Conservation (phyloP, 1,140 invertebrate genomes). For the Apolygus lucorum region DNA sequence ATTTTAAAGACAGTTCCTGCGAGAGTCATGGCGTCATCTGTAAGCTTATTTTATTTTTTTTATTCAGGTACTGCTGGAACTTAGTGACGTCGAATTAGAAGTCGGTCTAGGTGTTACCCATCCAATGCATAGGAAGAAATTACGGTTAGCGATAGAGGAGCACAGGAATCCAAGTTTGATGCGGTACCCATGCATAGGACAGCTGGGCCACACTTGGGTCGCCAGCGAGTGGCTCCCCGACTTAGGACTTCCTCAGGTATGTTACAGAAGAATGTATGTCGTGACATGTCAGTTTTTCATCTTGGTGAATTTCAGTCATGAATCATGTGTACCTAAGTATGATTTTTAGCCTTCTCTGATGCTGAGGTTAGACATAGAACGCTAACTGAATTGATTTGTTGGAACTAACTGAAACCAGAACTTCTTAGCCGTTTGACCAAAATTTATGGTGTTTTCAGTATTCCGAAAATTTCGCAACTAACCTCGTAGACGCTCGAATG, state of each 20-base stretch:
- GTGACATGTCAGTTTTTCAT: no score
- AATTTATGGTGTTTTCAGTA: conserved; percentile 48
- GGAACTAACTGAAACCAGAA: no score
- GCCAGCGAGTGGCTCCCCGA: conserved; percentile 85
- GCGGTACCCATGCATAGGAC: conserved; percentile 74
- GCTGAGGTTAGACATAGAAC: no score
- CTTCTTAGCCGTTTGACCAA: no score
- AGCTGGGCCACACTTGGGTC: conserved; percentile 83
- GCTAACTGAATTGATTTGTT: no score
- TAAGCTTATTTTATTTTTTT: no score
- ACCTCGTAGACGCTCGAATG: conserved; percentile 84
- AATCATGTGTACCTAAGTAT: no score
- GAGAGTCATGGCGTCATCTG: no score
- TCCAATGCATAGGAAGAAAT: conserved; percentile 84
- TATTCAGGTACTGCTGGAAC: conserved; percentile 75
- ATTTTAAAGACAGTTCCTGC: no score
- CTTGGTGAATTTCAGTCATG: no score
- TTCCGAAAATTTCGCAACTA: conserved; percentile 76
- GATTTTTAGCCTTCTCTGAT: no score
- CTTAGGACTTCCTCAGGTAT: conserved; percentile 69
- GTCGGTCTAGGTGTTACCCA: conserved; percentile 77
- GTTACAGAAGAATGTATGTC: no score
- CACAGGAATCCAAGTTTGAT: conserved; percentile 74
- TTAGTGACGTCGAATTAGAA: conserved; percentile 80
- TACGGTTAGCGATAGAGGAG: conserved; percentile 88